phyloP scores from a whole-genome alignment of 1,140 invertebrate genomes.

The Lysiphlebus fabarum region DNA sequence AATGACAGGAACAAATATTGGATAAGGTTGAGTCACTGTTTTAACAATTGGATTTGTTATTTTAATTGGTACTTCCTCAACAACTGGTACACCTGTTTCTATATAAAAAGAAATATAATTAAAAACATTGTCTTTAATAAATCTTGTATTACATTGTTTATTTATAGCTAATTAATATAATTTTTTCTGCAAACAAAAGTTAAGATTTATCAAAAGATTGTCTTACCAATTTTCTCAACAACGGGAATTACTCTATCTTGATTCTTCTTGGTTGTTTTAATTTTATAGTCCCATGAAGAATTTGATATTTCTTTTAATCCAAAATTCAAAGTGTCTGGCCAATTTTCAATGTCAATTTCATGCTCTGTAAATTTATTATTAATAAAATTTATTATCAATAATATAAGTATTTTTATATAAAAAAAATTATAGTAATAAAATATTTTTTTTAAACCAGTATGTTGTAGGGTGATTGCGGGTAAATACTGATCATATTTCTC shows the following conservation, averaged over 20 bases:
- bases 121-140: too few relatives aligned
- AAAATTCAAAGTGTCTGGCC: too few relatives aligned
- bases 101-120: too few relatives aligned
- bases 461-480: constrained; percentile 5
- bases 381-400: too few relatives aligned
- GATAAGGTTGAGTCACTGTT: constrained; percentile 55
- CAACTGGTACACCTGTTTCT: constrained; percentile 57
- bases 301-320: not conserved
- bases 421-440: too few relatives aligned
- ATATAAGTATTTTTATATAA: too few relatives aligned
- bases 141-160: too few relatives aligned
- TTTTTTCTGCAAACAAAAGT: too few relatives aligned
- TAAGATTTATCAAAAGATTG: constrained; percentile 1
- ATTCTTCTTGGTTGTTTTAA: constrained; percentile 15
- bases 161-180: too few relatives aligned
- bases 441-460: constrained; percentile 12
- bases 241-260: constrained; percentile 56
- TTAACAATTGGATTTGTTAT: constrained; percentile 65
- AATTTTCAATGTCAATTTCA: too few relatives aligned
- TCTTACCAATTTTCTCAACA: constrained; percentile 62
- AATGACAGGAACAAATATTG: constrained; percentile 40
- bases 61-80: constrained; percentile 62
- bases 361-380: too few relatives aligned
- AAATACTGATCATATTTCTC: constrained; percentile 22
- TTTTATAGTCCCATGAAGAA: not conserved